Evolutionary conservation across 2,888 invertebrate genomes (phyloP), one percentile per base, ranked within the genome.

Genomic region (Busseola fusca): DNA sequence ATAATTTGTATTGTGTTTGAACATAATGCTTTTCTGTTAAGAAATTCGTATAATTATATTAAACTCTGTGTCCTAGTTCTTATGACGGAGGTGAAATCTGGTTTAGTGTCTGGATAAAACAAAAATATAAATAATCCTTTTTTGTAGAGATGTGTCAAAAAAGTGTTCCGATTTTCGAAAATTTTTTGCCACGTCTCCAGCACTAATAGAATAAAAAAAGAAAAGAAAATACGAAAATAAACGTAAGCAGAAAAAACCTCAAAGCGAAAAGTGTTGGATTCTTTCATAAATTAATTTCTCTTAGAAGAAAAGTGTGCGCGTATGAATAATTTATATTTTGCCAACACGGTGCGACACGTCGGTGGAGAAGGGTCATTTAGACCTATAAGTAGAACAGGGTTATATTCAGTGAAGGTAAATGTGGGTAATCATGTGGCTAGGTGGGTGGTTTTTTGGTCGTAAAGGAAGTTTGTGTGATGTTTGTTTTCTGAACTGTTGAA

Each of bases 261-360:
- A 52, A 64, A 76, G 37, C 18, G 27, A 52, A 63, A 72, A 52
- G 58, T 52, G 64, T 18, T 18, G 25, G 50, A 57, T 50, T 0
- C 42, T 72, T 80, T 73, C 34, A 45, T 63, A 66, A 72, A 80
- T 81, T 66, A 80, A 76, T 81, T 83, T 71, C 4, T 59, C 42
- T 64, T n/a, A 67, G 64, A 73, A 73, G 58, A 52, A 62, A 72
- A 64, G 50, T 64, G 70, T 62, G 57, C 12, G 65, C 30, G 63
- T 69, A 73, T 81, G 77, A 81, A 81, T 83, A 80, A 83, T 81
- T 67, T 58, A 73, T 76, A 50, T 69, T 59, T 69, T 58, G 40
- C 14, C 45, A 12, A 40, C 69, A 60, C 40, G 12, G 10, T 45
- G 63, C 34, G 18, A 58, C 59, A 63, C 57, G n/a, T 60, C n/a